A percentile compares a stretch with the other conserved stretches of the same genome.
phyloP scores from a whole-genome alignment of 2,888 invertebrate species.

The Caenorhabditis sp. region DNA sequence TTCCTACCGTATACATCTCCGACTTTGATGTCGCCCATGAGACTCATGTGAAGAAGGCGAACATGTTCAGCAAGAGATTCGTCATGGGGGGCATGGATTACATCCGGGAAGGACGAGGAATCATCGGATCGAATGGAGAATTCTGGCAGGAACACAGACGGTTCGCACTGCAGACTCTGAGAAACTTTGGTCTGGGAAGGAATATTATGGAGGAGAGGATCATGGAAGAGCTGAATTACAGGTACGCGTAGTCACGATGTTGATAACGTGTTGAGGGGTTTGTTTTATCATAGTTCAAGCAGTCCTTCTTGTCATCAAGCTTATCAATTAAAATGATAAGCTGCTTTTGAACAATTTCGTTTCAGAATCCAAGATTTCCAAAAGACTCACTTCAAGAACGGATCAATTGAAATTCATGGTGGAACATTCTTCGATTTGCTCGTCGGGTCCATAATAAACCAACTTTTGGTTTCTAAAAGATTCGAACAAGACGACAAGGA shows the following conservation, averaged over 20 bases:
- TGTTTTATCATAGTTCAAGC: constrained; percentile 22
- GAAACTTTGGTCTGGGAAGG: constrained; percentile 63
- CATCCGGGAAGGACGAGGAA: constrained; percentile 48
- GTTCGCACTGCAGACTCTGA: constrained; percentile 59
- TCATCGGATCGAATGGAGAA: constrained; percentile 51
- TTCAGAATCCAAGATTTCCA: constrained; percentile 32
- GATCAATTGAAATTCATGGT: constrained; percentile 10
- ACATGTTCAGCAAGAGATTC: constrained; percentile 23
- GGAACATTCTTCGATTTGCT: constrained; percentile 18
- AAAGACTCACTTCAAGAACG: constrained; percentile 21
- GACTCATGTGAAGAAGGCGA: constrained; percentile 32
- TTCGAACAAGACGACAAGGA: constrained; percentile 34
- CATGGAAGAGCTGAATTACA: constrained; percentile 51
- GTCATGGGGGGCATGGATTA: constrained; percentile 18
- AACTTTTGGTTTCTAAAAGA: constrained; percentile 38
- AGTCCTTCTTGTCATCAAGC: constrained; percentile 39
- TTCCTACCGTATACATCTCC: constrained; percentile 41
- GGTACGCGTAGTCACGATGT: constrained; percentile 28
- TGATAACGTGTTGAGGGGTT: too few relatives aligned
- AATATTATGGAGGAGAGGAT: constrained; percentile 67
- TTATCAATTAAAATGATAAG: constrained; percentile 25
- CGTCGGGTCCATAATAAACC: constrained; percentile 54
- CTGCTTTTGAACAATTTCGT: too few relatives aligned
- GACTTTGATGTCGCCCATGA: constrained; percentile 55
- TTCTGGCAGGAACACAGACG: constrained; percentile 63